Conservation (phyloP, 2,113 vertebrate genomes). For the Cervus canadensis region DNA sequence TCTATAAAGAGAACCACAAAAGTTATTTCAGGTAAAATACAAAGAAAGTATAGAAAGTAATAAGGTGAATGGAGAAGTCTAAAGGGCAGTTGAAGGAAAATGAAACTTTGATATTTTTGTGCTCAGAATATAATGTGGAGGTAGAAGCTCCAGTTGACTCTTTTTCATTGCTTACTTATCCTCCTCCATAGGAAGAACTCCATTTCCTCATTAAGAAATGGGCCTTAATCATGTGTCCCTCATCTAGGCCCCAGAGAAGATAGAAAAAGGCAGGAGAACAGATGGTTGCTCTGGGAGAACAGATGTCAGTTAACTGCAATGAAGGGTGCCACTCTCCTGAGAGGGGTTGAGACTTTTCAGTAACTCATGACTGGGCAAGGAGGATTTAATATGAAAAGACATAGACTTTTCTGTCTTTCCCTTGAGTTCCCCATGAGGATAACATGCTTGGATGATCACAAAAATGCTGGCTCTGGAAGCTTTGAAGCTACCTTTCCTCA, state of each 20-base stretch:
- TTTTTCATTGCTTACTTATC: background rate
- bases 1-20: background rate
- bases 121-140: background rate
- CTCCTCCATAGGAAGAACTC: background rate
- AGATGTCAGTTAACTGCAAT: background rate
- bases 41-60: background rate
- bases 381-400: background rate
- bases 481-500: background rate
- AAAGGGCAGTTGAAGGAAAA: background rate
- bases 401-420: background rate
- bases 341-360: background rate
- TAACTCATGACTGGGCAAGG: background rate
- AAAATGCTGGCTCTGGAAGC: background rate
- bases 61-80: background rate
- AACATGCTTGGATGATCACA: background rate
- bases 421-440: background rate
- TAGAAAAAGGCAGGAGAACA: background rate
- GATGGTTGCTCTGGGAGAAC: background rate
- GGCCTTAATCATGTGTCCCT: background rate
- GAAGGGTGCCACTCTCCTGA: background rate
- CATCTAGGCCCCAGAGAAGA: background rate
- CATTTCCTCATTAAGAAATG: background rate
- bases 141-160: accelerated
- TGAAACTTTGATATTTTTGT: background rate
- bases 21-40: background rate